Evolutionary conservation across 2,888 invertebrate species (phyloP), one percentile per base, ranked within the genome.

Genomic region (Idaea aversata): DNA sequence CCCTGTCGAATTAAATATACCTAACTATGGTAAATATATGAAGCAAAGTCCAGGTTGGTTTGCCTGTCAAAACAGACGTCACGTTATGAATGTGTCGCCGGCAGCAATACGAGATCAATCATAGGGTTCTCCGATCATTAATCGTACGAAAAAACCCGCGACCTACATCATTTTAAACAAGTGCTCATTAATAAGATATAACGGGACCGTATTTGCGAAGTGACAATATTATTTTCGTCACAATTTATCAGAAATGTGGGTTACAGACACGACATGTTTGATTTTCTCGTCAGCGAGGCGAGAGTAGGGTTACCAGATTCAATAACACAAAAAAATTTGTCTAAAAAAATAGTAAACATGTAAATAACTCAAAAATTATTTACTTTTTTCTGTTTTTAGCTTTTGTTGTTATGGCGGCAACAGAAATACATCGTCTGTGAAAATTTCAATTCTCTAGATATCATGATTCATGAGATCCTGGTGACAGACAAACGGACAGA

Each of bases 71-170:
- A 90, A 88, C 85, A 87, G 80, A 86, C 90, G 90, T 90, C 90
- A 90, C 90, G 87, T 89, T 90, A 90, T 90, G 82, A 85, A 90
- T 88, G 86, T 87, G 85, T 87, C 86, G 88, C 88, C 88, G 74
- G 85, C 76, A 86, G 88, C 87, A 76, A 69, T 65, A 72, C 69
- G 70, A 72, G 72, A 47, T 47, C 74, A 71, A 72, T 69, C 66
- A 70, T 73, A 82, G 78, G 83, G 82, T 70, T 80, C 77, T 70
- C 75, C 67, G 72, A 61, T 65, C 58, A 62, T 65, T 64, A 36
- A 60, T 67, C 64, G 59, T 58, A 59, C 61, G 61, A 63, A 61
- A 62, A 59, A 61, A 64, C n/a, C 25, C 62, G 47, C 16, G 25
- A 62, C 62, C 58, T 62, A 63, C 63, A 62, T 64, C 63, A 25